Conservation (phyloP, 1,140 invertebrate species). For the Anoplophora glabripennis region DNA sequence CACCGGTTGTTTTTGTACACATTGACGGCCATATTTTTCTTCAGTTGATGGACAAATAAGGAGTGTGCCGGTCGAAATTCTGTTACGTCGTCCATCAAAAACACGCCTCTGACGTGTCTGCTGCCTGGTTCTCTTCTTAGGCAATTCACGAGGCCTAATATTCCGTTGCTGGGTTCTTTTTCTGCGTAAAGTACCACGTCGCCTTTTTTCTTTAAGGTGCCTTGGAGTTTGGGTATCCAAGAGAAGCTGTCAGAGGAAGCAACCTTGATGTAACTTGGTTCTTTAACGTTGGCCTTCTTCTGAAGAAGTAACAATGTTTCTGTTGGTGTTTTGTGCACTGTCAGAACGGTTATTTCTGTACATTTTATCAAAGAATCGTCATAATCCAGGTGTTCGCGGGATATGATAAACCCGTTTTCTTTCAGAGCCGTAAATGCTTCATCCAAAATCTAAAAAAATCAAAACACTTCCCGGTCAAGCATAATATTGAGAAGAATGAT, state of each 20-base stretch:
- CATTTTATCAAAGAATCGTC: slow-evolving; percentile 16
- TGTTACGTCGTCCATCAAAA: slow-evolving; percentile 67
- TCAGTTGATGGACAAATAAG: slow-evolving; percentile 59
- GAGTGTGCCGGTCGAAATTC: slow-evolving; percentile 60
- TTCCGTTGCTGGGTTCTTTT: slow-evolving; percentile 65
- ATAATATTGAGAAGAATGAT: no score
- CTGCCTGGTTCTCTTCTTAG: slow-evolving; percentile 67
- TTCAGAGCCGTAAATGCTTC: slow-evolving; percentile 47
- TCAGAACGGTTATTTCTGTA: slow-evolving; percentile 48
- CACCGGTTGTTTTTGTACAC: slow-evolving; percentile 61
- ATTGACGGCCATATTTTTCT: slow-evolving; percentile 65
- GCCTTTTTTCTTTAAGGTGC: slow-evolving; percentile 28
- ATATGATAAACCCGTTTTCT: slow-evolving; percentile 54
- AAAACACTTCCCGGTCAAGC: background rate
- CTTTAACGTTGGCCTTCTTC: slow-evolving; percentile 26
- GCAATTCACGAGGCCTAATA: slow-evolving; percentile 77
- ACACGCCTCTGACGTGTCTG: slow-evolving; percentile 59
- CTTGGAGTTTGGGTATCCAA: slow-evolving; percentile 44
- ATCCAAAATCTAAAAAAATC: slow-evolving; percentile 45
- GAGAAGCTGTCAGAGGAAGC: slow-evolving; percentile 39
- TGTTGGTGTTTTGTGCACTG: slow-evolving; percentile 46
- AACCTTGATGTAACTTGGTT: slow-evolving; percentile 6
- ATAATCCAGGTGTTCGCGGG: slow-evolving; percentile 48
- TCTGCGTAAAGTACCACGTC: slow-evolving; percentile 59
- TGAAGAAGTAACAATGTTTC: slow-evolving; percentile 50